Base-by-base conservation (phyloP, 2,797 vertebrate genomes). In the Pseudomugil tenellus region DNA sequence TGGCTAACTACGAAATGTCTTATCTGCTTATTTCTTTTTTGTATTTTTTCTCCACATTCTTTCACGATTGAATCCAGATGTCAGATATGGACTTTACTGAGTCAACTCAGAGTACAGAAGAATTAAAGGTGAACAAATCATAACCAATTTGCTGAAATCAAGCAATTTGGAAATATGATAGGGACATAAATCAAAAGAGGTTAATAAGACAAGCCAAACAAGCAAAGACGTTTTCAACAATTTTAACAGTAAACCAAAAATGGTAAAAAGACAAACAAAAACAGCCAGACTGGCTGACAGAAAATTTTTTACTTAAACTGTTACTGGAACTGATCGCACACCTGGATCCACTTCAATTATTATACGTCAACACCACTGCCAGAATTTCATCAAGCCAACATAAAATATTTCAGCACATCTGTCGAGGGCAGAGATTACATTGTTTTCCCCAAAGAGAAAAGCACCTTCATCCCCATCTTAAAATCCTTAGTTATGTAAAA, bases 31-130 rank as follows among this genome's bases (percentile, higher is more conserved):
- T 65, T 61, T 55, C 48, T 66, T 63, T 60, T 53, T 46, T 19
- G 67, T 31, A 43, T 8, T 31, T 43, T 60, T 37, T 67, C 3
- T 29, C 29, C 54, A 21, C 14, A 31, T 66, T 75, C 25, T 66
- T 72, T 72, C 11, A 32, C 39, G 51, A 39, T 34, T 23, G 9
- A 67, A 34, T 74, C 55, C 67, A 82, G 74, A 83, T 79, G 74
- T 59, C 49, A 39, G 1, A 76, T 48, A 46, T 13, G 21, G 23
- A 12, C 63, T 25, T 53, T 68, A 66, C 34, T 41, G 10, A 58
- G 51, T 74, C 63, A 65, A 48, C 8, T n/a, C 56, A 62, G 52
- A 55, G 53, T 34, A 43, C 54, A 60, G 41, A 28, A 63, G 68
- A 49, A 70, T 49, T 62, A 63, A 73, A 80, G 58, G 35, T 25